Percentiles rank a stretch among this genome's conserved stretches.
Evolutionary conservation across 2,797 vertebrate species (phyloP).

Genomic region (Myotis findleyi): DNA sequence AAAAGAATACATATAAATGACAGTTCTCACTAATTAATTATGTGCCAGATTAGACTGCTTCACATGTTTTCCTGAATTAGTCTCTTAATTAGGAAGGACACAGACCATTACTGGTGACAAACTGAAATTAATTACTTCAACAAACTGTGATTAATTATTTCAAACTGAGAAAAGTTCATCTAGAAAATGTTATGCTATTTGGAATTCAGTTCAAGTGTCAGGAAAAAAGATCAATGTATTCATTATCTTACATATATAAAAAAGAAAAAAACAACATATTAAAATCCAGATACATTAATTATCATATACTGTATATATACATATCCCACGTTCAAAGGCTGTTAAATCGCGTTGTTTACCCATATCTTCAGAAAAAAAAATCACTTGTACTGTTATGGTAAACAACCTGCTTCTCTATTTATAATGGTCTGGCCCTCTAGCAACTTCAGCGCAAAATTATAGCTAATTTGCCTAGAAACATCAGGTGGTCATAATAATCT

Average conservation of each 20-base stretch:
- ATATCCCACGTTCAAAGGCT: too few relatives aligned
- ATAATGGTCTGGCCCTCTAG: too few relatives aligned
- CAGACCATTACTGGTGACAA: not conserved
- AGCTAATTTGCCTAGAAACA: too few relatives aligned
- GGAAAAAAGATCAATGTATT: not conserved
- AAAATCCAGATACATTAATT: constrained; percentile 9
- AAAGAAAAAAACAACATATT: constrained; percentile 31
- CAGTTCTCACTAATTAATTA: not conserved
- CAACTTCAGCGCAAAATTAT: too few relatives aligned
- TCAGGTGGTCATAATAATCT: too few relatives aligned
- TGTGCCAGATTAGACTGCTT: not conserved
- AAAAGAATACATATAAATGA: constrained; percentile 9
- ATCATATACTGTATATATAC: not conserved
- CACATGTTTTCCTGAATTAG: constrained; percentile 44
- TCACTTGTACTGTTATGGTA: too few relatives aligned
- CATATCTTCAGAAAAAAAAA: too few relatives aligned
- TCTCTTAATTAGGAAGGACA: constrained; percentile 38
- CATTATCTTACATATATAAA: not conserved
- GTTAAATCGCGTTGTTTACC: too few relatives aligned
- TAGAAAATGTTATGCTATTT: constrained; percentile 33
- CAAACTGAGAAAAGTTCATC: not conserved
- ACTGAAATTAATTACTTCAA: constrained; percentile 52
- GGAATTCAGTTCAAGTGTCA: not conserved
- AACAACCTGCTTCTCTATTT: too few relatives aligned
- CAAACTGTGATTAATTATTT: constrained; percentile 46